A percentile compares a stretch with the other conserved stretches of the same genome.
phyloP scores from a whole-genome alignment of 1,140 invertebrate species.

The Littorina saxatilis region DNA sequence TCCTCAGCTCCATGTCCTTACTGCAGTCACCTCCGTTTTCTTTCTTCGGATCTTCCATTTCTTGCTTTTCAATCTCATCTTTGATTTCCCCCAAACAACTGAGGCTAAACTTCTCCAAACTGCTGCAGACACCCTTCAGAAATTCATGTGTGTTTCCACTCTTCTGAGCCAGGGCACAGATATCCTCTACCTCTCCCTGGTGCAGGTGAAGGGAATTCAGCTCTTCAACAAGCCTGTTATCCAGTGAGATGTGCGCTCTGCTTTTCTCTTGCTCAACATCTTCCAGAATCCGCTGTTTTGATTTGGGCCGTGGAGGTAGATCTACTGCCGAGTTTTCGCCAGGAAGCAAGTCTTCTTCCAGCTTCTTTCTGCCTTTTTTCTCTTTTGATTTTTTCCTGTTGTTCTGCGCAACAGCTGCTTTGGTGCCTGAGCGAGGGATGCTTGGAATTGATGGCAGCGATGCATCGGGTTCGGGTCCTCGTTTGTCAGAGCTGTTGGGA shows the following conservation, averaged over 20 bases:
- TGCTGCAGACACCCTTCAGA: neutral
- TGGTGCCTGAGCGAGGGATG: neutral
- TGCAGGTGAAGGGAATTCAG: neutral
- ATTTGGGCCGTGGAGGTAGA: neutral
- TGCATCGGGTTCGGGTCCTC: neutral
- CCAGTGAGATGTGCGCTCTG: neutral
- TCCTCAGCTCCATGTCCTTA: neutral
- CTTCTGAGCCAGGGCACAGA: neutral
- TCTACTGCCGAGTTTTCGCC: neutral
- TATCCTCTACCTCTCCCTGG: neutral
- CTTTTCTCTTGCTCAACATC: neutral
- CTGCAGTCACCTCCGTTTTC: neutral
- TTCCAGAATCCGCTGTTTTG: neutral
- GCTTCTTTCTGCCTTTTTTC: neutral
- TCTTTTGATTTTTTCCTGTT: neutral
- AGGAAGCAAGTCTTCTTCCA: neutral
- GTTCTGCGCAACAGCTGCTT: neutral
- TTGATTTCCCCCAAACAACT: neutral
- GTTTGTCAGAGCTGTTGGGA: neutral
- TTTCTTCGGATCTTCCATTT: neutral
- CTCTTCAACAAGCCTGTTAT: neutral
- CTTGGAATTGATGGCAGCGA: neutral
- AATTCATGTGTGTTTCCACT: neutral
- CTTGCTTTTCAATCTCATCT: neutral
- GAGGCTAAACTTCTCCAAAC: neutral